Evolutionary conservation across 35 echinoderm and acorn worm species (phyloP).

Genomic region (Ophioderma brevispina): DNA sequence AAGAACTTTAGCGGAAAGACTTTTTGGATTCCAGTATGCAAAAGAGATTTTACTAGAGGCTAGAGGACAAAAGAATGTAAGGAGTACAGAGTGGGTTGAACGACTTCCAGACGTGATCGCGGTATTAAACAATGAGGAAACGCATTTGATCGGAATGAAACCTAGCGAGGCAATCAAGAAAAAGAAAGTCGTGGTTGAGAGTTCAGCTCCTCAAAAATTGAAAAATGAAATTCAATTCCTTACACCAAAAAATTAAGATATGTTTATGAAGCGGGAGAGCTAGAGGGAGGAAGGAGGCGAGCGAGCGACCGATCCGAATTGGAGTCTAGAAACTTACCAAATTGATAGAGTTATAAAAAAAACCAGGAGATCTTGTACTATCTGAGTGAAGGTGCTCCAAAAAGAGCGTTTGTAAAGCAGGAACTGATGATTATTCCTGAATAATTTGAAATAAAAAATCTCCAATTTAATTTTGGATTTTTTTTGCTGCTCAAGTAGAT

Average conservation of each 20-base stretch:
- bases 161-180: no score
- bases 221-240: no score
- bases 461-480: no score
- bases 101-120: not conserved
- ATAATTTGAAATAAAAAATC: not conserved
- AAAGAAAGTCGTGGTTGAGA: no score
- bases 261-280: not conserved
- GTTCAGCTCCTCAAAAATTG: no score
- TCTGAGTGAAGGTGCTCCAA: not conserved
- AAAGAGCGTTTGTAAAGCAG: not conserved
- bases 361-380: not conserved
- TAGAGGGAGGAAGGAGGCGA: not conserved
- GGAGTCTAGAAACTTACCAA: not conserved
- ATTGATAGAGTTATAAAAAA: not conserved
- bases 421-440: not conserved
- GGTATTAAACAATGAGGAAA: not conserved
- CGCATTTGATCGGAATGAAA: conserved; percentile 1
- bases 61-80: no score
- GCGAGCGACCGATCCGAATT: not conserved
- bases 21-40: conserved; percentile 15
- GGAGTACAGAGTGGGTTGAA: conserved; percentile 19
- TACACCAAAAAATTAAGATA: not conserved
- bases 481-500: no score
- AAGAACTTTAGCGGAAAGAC: not conserved
- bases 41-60: not conserved